Evolutionary conservation across 2,888 invertebrate species (phyloP), one percentile per base, ranked within the genome.

Genomic region (Teleogryllus oceanicus): DNA sequence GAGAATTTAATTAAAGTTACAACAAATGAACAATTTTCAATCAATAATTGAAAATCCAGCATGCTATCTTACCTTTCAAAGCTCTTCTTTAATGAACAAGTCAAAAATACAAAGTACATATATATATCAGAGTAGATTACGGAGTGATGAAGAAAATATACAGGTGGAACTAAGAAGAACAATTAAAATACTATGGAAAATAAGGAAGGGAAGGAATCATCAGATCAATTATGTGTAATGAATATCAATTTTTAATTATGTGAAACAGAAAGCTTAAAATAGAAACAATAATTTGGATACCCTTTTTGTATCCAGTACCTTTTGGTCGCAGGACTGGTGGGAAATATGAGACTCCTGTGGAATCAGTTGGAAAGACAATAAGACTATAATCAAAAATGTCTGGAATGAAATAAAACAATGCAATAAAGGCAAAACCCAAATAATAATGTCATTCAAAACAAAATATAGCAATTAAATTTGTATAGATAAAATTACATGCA

Each of bases 361-460:
- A 91, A 90, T 94, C 93, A 86, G 92, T 93, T 85, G 94, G 93
- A 88, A 93, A 92, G 87, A 91, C 90, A 88, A 92, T 90, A 87
- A 91, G 90, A 89, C 90, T 91, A 90, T 91, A 92, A 89, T 92
- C 91, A 89, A 90, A 90, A 87, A 92, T 90, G 90, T 92, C 92
- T 92, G 92, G 86, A 92, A 92, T 87, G 86, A 87, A 87, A 87
- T 85, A 86, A 84, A 84, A 84, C 84, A 84, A 83, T 81, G 79
- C 83, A 83, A 84, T 82, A 83, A 83, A 81, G 81, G 80, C 81
- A 82, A 82, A 62, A 62, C 62, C 62, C 62, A 62, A 62, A 62
- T 62, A 62, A 62, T 62, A 62, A 62, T 80, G 79, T 78, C 79
- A 83, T 81, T 81, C 78, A 79, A 75, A 82, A 82, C 82, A 80